Evolutionary conservation across 2,888 invertebrate species (phyloP).

Genomic region (Parapristionchus giblindavisi): DNA sequence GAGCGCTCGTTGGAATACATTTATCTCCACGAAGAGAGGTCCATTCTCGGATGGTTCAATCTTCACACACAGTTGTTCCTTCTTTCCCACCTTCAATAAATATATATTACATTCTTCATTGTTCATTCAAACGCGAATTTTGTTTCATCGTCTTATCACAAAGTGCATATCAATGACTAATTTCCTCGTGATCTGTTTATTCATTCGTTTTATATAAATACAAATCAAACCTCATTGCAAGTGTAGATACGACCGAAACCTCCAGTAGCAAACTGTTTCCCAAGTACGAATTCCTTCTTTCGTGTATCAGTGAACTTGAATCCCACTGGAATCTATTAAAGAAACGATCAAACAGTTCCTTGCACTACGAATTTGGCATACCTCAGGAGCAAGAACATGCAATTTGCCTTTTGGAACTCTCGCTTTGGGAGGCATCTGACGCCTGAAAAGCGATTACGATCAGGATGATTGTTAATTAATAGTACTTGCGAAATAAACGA

Average conservation of each 20-base stretch:
- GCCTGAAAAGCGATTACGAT: not conserved
- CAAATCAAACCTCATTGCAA: constrained; percentile 57
- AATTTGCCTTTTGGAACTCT: constrained; percentile 44
- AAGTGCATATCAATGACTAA: not conserved
- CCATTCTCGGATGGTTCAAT: constrained; percentile 92
- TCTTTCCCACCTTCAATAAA: constrained; percentile 43
- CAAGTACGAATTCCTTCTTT: constrained; percentile 55
- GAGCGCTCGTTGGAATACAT: constrained; percentile 89
- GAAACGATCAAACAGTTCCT: not conserved
- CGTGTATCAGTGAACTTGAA: constrained; percentile 49
- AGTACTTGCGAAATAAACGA: not conserved
- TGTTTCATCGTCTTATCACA: not conserved
- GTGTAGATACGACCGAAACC: constrained; percentile 69
- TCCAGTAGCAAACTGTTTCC: constrained; percentile 67
- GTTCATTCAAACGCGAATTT: not conserved
- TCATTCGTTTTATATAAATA: not conserved
- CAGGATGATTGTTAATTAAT: not conserved
- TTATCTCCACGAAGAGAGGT: constrained; percentile 95
- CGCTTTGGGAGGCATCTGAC: constrained; percentile 55
- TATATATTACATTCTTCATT: not conserved
- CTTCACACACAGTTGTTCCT: constrained; percentile 59
- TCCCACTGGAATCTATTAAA: constrained; percentile 43
- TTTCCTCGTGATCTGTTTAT: not conserved
- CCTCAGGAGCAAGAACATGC: constrained; percentile 52
- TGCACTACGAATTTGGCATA: not conserved